Conservation (phyloP, 2,113 vertebrate genomes). For the Corythaeola cristata region DNA sequence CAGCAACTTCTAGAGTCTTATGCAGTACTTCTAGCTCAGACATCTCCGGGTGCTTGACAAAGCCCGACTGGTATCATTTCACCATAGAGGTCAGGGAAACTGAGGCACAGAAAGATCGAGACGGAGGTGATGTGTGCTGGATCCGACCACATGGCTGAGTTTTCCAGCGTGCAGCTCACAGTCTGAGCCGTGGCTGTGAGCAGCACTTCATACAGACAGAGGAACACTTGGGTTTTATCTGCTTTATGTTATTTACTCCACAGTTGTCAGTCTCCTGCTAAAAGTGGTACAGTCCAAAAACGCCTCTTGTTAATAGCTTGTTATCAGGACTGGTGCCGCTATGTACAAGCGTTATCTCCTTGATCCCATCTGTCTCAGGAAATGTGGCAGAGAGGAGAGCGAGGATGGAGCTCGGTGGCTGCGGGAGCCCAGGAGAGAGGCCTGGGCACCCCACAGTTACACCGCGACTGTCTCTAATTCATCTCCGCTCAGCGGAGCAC, state of each 20-base stretch:
- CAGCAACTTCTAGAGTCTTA: not conserved
- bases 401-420: not conserved
- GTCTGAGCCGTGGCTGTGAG: not conserved
- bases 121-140: not conserved
- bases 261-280: not conserved
- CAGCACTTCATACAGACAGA: not conserved
- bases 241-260: not conserved
- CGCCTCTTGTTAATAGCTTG: slow-evolving; percentile 1
- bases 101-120: not conserved
- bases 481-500: not conserved
- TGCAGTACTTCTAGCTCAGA: not conserved
- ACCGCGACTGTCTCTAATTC: not conserved
- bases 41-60: not conserved
- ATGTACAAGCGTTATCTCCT: not conserved
- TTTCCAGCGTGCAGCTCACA: not conserved
- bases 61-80: not conserved
- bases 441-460: not conserved
- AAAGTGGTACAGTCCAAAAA: not conserved
- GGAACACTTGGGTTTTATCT: not conserved
- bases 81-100: not conserved
- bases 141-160: not conserved
- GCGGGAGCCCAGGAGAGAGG: not conserved
- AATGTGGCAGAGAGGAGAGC: not conserved
- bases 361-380: slow-evolving; percentile 28
- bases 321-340: not conserved